phyloP scores from a whole-genome alignment of 2,888 invertebrate genomes.

The Sepioteuthis lessoniana region DNA sequence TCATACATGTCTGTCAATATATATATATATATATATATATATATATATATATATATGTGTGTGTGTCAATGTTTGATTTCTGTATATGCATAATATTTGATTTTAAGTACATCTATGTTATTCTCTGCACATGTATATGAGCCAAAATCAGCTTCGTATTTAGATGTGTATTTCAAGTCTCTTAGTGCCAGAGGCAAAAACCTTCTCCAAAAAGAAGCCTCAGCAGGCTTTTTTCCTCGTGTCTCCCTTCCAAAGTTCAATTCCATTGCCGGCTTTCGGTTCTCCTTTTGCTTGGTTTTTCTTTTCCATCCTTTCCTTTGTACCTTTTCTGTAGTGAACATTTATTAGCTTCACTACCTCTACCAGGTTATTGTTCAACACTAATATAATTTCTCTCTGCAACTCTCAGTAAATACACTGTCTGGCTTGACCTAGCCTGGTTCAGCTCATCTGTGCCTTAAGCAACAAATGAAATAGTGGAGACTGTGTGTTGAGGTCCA shows the following conservation, averaged over 20 bases:
- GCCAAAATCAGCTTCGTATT: too few species aligned
- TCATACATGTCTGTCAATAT: too few species aligned
- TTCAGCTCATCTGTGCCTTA: not conserved
- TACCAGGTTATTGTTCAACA: not conserved
- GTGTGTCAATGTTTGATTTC: too few species aligned
- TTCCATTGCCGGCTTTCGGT: not conserved
- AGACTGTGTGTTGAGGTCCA: not conserved
- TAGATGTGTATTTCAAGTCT: too few species aligned
- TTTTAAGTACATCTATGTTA: too few species aligned
- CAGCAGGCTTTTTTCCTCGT: not conserved
- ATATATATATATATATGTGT: too few species aligned
- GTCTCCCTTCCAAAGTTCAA: not conserved
- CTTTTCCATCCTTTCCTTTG: not conserved
- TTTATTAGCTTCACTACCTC: not conserved
- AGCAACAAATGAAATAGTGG: slow-evolving; percentile 18
- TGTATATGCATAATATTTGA: too few species aligned
- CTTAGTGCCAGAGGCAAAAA: not conserved
- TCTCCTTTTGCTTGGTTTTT: not conserved
- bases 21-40: too few species aligned
- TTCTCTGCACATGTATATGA: too few species aligned
- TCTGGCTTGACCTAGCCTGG: not conserved
- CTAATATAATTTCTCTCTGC: not conserved
- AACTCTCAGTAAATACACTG: not conserved
- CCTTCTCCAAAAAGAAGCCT: not conserved
- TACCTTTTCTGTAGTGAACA: not conserved